These are phyloP conservation scores for Chironomus tepperi DNA, from an alignment of 1,140 invertebrate genomes.

Conservation along the genomic window DNA sequence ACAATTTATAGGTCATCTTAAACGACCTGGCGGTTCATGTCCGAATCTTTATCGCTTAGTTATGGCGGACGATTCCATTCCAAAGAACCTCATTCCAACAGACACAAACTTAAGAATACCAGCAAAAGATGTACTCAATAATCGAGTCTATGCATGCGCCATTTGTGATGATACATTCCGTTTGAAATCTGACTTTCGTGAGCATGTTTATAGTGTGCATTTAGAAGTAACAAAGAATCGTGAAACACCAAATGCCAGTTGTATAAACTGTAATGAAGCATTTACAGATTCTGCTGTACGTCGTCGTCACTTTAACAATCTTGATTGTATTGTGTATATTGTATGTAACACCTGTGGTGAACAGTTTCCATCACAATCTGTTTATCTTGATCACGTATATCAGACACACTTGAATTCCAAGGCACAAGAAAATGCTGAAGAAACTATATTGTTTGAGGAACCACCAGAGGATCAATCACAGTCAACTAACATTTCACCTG, in stretches of 20 bases:
- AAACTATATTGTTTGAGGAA: constrained; percentile 26
- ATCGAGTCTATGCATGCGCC: constrained; percentile 39
- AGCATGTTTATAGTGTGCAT: constrained; percentile 39
- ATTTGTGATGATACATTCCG: constrained; percentile 37
- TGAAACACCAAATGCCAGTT: constrained; percentile 32
- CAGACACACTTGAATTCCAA: constrained; percentile 32
- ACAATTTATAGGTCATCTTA: constrained; percentile 39
- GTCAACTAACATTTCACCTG: neutral
- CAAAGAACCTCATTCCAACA: constrained; percentile 29
- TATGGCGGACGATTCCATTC: constrained; percentile 30
- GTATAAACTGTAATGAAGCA: constrained; percentile 37
- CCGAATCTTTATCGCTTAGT: constrained; percentile 37
- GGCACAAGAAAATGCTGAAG: constrained; percentile 32
- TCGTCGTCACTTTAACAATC: constrained; percentile 39
- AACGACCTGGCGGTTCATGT: constrained; percentile 35
- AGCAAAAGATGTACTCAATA: constrained; percentile 37
- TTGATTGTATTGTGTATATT: constrained; percentile 38
- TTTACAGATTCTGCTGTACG: constrained; percentile 37
- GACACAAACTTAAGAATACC: constrained; percentile 31
- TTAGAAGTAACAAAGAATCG: constrained; percentile 38
- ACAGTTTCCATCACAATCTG: constrained; percentile 37
- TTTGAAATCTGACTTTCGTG: constrained; percentile 39
- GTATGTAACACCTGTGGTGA: constrained; percentile 39
- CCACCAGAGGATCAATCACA: neutral
- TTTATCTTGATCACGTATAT: constrained; percentile 39